Base-by-base conservation (phyloP, 2,113 vertebrate genomes). In the Podilymbus podiceps region DNA sequence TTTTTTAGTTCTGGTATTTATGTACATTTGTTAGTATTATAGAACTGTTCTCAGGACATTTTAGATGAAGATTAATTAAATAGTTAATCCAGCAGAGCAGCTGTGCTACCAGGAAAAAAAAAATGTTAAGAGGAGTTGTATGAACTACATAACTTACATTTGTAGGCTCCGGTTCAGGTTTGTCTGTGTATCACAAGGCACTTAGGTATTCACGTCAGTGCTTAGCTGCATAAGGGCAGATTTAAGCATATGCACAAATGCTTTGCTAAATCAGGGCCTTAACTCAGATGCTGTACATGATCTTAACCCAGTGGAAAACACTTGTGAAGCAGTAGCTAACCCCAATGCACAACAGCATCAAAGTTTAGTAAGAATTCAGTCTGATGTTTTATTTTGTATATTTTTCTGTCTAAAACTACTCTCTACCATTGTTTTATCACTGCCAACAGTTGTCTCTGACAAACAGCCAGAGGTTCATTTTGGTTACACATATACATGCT, bases 1-100 rank as follows among this genome's bases (percentile, higher is more conserved):
- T 80, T 73, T 93, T 92, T 93, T 72, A 90, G 73, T 91, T 91
- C 52, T 95, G 42, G 28, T 95, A 81, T 89, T 94, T 90, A 74
- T 93, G 69, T 94, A 77, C 23, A 42, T 96, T 94, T 94, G 12
- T 87, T 95, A 78, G 77, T 47, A 55, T 87, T 79, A 72, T 12
- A 84, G 90, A 81, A 87, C 27, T 59, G 76, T 96, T 95, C 93
- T 97, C 91, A 91, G 96, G 95, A 94, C 42, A 72, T 91, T 81
- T 95, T 90, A 87, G 89, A 74, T 85, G 53, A 95, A 96, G 86
- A 82, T 47, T 67, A 83, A 86, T 88, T 55, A 83, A 95, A 63
- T 31, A 77, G 46, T 85, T 87, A 85, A 90, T 72, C 71, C 73
- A 60, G 28, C n/a, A 88, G 38, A 85, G 76, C 63, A 79, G 71